These are phyloP conservation scores for Hirtodrosophila trivittata DNA, from an alignment of 2,888 invertebrate genomes.

Conservation along the genomic window DNA sequence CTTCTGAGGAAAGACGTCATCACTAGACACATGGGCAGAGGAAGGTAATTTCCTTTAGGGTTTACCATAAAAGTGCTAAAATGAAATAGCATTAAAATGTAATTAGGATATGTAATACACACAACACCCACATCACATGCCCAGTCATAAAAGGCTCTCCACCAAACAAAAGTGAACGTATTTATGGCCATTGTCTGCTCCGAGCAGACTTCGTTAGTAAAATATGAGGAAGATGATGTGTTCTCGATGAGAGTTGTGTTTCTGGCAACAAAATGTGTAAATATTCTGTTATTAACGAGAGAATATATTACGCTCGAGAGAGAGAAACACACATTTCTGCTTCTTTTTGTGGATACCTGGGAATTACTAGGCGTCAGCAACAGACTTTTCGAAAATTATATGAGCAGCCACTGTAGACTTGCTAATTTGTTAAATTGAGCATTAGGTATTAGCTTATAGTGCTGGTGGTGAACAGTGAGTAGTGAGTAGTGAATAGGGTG, in stretches of 20 bases:
- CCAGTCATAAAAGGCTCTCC: conserved; percentile 10
- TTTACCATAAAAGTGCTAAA: conserved; percentile 43
- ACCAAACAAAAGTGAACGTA: conserved; percentile 40
- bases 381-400: conserved; percentile 5
- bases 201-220: conserved; percentile 18
- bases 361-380: conserved; percentile 1
- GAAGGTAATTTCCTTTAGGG: conserved; percentile 12
- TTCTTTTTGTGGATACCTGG: conserved; percentile 25
- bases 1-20: conserved; percentile 2
- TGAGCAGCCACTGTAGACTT: conserved; percentile 11
- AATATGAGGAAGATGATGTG: background rate
- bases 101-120: conserved; percentile 58
- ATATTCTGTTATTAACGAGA: conserved; percentile 48
- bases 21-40: background rate
- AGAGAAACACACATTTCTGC: conserved; percentile 35
- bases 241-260: conserved; percentile 13
- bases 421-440: conserved; percentile 41
- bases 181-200: conserved; percentile 61
- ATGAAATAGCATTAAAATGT: conserved; percentile 62
- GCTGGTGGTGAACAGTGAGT: too few relatives aligned
- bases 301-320: conserved; percentile 38
- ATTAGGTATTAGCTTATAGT: background rate
- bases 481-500: conserved; percentile 11
- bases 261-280: conserved; percentile 37
- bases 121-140: conserved; percentile 6